Evolutionary conservation across 2,113 vertebrate genomes (phyloP).

Genomic region (Perccottus glenii): DNA sequence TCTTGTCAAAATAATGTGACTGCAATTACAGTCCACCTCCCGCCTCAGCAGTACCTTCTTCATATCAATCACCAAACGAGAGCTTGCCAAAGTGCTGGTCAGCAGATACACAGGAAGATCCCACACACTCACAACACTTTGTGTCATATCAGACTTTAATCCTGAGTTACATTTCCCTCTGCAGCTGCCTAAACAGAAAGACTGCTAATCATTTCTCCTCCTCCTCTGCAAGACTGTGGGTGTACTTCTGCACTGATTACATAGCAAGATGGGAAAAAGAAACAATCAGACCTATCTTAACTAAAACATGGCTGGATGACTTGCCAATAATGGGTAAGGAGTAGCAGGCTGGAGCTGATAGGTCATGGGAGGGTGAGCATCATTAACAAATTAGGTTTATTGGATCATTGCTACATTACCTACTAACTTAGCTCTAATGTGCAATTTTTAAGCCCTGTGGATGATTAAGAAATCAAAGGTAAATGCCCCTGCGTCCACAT

Average conservation of each 20-base stretch:
- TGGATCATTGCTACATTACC: background rate
- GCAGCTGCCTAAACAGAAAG: constrained; percentile 61
- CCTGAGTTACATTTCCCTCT: constrained; percentile 56
- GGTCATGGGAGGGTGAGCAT: background rate
- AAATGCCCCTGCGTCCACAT: constrained; percentile 67
- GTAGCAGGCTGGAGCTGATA: constrained; percentile 23
- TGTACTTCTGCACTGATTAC: constrained; percentile 64
- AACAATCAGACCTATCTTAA: constrained; percentile 9
- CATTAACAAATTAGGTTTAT: background rate
- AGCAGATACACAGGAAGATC: constrained; percentile 43
- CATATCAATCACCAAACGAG: constrained; percentile 49
- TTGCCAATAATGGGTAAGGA: background rate
- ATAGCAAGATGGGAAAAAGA: constrained; percentile 17
- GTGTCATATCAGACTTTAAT: constrained; percentile 61
- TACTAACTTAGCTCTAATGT: background rate
- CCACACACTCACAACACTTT: constrained; percentile 38
- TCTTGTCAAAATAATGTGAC: constrained; percentile 46
- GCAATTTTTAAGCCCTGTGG: constrained; percentile 31
- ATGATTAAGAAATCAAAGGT: constrained; percentile 71
- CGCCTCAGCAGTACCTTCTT: constrained; percentile 41
- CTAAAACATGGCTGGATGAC: background rate
- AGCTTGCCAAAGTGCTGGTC: constrained; percentile 58
- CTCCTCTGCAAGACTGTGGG: constrained; percentile 34
- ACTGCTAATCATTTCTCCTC: constrained; percentile 65
- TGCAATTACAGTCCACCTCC: constrained; percentile 43